Evolutionary conservation across 2,797 vertebrate genomes (phyloP).

Genomic region (Hippoglossus hippoglossus): DNA sequence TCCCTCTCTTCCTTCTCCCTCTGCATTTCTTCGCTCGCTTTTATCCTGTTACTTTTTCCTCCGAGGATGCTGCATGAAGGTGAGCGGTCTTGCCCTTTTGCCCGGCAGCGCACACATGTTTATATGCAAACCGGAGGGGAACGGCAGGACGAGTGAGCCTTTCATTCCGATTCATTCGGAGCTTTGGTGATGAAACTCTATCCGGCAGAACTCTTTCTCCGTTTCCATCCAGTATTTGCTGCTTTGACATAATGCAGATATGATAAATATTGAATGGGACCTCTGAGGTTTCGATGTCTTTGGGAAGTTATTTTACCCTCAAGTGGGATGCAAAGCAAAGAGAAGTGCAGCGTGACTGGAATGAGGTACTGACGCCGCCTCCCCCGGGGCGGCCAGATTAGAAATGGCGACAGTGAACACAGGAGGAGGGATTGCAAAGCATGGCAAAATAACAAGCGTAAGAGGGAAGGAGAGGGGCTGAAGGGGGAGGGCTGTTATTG

Average conservation of each 20-base stretch:
- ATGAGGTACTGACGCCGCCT: conserved; percentile 55
- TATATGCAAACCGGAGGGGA: conserved; percentile 45
- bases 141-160: conserved; percentile 28
- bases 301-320: conserved; percentile 59
- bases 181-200: conserved; percentile 12
- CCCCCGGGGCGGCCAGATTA: conserved; percentile 65
- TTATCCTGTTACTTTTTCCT: conserved; percentile 16
- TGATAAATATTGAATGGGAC: conserved; percentile 38
- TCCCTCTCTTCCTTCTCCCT: conserved; percentile 3
- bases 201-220: not conserved
- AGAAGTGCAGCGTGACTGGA: conserved; percentile 65
- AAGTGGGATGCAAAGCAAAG: conserved; percentile 59
- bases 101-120: conserved; percentile 51
- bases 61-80: conserved; percentile 49
- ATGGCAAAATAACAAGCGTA: conserved; percentile 49
- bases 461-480: not conserved
- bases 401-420: conserved; percentile 62
- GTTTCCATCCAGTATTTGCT: not conserved
- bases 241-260: conserved; percentile 27
- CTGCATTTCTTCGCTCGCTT: conserved; percentile 17
- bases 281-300: conserved; percentile 64
- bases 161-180: conserved; percentile 37
- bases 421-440: conserved; percentile 46
- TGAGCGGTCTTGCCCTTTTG: conserved; percentile 56
- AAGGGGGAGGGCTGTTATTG: conserved; percentile 54